phyloP scores from a whole-genome alignment of 2,888 invertebrate genomes.

The Scaptomyza parva region DNA sequence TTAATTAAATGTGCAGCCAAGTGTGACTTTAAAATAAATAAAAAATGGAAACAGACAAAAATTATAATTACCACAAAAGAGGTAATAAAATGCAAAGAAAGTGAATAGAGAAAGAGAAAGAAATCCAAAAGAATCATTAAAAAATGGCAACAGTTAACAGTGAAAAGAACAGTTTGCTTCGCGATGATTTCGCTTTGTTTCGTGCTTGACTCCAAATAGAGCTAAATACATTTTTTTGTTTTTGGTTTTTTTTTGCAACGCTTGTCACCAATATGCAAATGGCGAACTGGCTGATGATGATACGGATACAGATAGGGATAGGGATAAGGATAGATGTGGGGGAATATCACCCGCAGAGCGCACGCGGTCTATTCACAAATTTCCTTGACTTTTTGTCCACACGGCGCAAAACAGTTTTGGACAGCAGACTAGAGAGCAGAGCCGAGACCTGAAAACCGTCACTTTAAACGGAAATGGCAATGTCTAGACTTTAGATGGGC shows the following conservation, averaged over 20 bases:
- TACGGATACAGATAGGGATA: slow-evolving; percentile 17
- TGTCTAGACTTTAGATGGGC: slow-evolving; percentile 68
- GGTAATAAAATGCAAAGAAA: slow-evolving; percentile 11
- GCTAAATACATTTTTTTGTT: slow-evolving; percentile 2
- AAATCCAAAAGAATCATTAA: slow-evolving; percentile 21
- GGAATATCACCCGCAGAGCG: slow-evolving; percentile 28
- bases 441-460: no score
- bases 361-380: slow-evolving; percentile 6
- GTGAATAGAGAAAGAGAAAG: slow-evolving; percentile 12
- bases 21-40: neutral
- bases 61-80: neutral
- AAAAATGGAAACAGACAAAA: neutral
- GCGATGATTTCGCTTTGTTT: slow-evolving; percentile 10
- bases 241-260: slow-evolving; percentile 12
- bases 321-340: no score
- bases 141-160: slow-evolving; percentile 20
- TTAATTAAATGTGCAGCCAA: slow-evolving; percentile 24
- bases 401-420: slow-evolving; percentile 29
- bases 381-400: slow-evolving; percentile 15
- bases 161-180: slow-evolving; percentile 8
- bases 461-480: slow-evolving; percentile 78
- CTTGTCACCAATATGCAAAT: slow-evolving; percentile 59
- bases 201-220: slow-evolving; percentile 1
- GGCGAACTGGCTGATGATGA: slow-evolving; percentile 23
- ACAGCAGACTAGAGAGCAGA: no score